A percentile compares a stretch with the other conserved stretches of the same genome.
phyloP scores from a whole-genome alignment of 2,113 vertebrate genomes.

The Cervus canadensis region DNA sequence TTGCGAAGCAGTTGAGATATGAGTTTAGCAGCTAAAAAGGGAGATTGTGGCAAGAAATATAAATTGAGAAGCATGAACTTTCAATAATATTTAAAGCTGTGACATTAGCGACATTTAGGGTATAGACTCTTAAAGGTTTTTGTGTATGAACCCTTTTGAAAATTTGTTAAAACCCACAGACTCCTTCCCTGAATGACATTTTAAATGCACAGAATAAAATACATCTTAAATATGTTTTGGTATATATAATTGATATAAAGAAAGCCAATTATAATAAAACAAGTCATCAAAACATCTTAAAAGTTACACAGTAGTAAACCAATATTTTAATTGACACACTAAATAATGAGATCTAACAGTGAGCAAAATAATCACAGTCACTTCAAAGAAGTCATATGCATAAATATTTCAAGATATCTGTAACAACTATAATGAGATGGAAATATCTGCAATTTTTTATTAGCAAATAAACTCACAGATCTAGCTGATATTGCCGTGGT shows the following conservation, averaged over 20 bases:
- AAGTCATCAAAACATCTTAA: background rate
- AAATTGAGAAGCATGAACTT: background rate
- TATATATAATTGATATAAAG: background rate
- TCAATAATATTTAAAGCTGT: background rate
- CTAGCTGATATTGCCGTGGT: background rate
- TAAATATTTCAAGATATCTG: background rate
- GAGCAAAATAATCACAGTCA: background rate
- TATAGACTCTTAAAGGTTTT: background rate
- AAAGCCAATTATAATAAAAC: background rate
- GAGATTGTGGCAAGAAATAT: background rate
- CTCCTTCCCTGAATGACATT: background rate
- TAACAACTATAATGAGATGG: background rate
- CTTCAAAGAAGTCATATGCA: background rate
- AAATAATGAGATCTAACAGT: background rate
- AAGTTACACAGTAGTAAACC: background rate
- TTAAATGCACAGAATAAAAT: background rate
- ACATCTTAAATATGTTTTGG: background rate
- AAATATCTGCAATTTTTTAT: background rate
- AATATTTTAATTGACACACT: background rate
- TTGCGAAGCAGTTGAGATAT: background rate
- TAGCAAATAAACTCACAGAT: background rate
- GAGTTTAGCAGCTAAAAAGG: background rate
- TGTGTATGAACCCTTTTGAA: background rate
- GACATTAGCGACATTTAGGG: background rate
- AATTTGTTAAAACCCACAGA: background rate